A percentile compares a stretch with the other conserved stretches of the same genome.
These are phyloP conservation scores for Pterophyllum scalare DNA, from an alignment of 2,113 vertebrate genomes.

Conservation along the genomic window DNA sequence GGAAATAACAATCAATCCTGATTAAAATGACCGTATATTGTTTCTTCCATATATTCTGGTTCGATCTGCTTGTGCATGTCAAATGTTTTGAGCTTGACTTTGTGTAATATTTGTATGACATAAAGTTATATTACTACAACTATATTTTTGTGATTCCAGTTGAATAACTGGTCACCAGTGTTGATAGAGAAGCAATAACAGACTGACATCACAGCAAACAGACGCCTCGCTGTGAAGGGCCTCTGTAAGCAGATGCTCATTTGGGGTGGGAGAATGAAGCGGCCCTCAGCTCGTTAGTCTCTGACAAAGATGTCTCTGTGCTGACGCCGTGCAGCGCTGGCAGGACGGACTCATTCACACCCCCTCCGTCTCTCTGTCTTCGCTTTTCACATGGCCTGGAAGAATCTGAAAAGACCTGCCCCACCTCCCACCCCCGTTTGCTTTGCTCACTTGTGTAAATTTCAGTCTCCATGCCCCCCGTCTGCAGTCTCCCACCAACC, in stretches of 20 bases:
- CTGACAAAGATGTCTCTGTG: slow-evolving; percentile 78
- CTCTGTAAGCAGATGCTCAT: slow-evolving; percentile 62
- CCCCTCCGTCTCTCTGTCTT: slow-evolving; percentile 39
- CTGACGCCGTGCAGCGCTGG: slow-evolving; percentile 60
- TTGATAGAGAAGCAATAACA: background rate
- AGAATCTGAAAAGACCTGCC: slow-evolving; percentile 62
- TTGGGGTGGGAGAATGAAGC: slow-evolving; percentile 54
- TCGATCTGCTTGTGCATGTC: background rate
- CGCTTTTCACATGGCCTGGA: slow-evolving; percentile 65
- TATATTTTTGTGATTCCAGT: background rate
- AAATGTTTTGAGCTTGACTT: background rate
- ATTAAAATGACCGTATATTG: background rate
- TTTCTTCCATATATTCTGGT: background rate
- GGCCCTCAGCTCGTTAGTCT: slow-evolving; percentile 69
- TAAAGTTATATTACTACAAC: background rate
- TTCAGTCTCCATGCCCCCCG: slow-evolving; percentile 33
- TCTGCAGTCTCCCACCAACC: background rate
- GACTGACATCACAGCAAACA: slow-evolving; percentile 28
- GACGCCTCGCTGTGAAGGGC: slow-evolving; percentile 29
- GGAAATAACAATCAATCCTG: background rate
- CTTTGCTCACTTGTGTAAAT: slow-evolving; percentile 55
- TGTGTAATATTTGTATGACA: background rate
- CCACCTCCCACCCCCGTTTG: slow-evolving; percentile 20
- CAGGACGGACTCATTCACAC: slow-evolving; percentile 71
- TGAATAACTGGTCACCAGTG: background rate